Evolutionary conservation across 2,888 invertebrate species (phyloP).

Genomic region (Dione juno): DNA sequence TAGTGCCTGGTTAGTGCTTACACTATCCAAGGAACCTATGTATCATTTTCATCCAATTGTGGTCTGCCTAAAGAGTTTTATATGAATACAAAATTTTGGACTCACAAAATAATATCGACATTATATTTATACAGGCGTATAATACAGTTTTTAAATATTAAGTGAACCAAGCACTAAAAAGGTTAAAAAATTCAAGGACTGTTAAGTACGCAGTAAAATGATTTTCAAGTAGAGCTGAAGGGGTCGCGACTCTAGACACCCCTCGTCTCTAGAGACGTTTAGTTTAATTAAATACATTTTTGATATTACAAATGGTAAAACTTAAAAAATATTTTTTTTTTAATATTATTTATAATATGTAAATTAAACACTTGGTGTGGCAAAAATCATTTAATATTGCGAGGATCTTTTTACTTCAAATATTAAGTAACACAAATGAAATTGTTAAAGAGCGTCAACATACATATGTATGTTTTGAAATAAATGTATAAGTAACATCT

Average conservation of each 20-base stretch:
- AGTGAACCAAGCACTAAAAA: slow-evolving; percentile 11
- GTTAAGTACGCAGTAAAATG: slow-evolving; percentile 14
- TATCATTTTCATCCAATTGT: too few species aligned
- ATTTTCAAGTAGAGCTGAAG: slow-evolving; percentile 12
- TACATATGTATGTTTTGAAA: too few species aligned
- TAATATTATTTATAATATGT: neutral
- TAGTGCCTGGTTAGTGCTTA: too few species aligned
- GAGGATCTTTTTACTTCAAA: too few species aligned
- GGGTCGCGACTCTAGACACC: slow-evolving; percentile 15
- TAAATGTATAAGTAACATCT: too few species aligned
- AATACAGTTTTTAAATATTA: neutral
- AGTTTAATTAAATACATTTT: slow-evolving; percentile 19
- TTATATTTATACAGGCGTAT: neutral
- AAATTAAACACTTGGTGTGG: neutral
- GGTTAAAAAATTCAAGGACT: slow-evolving; percentile 20
- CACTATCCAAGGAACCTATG: too few species aligned
- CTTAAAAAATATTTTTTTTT: neutral
- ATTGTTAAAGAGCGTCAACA: too few species aligned
- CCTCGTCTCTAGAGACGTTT: slow-evolving; percentile 11
- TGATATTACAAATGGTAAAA: neutral
- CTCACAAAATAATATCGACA: neutral
- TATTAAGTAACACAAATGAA: too few species aligned
- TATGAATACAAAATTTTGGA: too few species aligned
- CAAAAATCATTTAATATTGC: too few species aligned
- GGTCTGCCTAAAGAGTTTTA: too few species aligned